Percentiles rank a stretch among this genome's conserved stretches.
Evolutionary conservation across 2,113 vertebrate species (phyloP).

Genomic region (Raja brachyura): DNA sequence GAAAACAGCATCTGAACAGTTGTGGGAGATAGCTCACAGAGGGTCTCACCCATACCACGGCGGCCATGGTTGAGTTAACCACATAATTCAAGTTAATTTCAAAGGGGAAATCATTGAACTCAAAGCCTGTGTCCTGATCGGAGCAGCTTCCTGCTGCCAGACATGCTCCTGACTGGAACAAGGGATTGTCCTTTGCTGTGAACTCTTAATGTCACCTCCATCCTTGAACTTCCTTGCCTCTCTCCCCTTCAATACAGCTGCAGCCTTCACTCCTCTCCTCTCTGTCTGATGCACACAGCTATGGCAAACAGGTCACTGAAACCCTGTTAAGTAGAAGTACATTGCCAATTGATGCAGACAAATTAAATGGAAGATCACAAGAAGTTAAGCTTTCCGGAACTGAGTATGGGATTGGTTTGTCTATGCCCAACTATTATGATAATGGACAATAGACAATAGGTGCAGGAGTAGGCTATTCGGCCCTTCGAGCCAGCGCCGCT

Average conservation of each 20-base stretch:
- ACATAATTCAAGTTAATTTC: neutral
- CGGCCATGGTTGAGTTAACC: neutral
- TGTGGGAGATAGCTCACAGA: neutral
- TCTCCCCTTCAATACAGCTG: neutral
- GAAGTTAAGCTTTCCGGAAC: neutral
- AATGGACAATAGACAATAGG: no score
- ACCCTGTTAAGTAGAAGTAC: neutral
- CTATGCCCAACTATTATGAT: neutral
- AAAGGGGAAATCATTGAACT: neutral
- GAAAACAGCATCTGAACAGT: neutral
- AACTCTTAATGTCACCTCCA: neutral
- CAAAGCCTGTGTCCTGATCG: neutral
- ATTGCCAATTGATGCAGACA: neutral
- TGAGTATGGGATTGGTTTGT: neutral
- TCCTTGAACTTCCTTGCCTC: neutral
- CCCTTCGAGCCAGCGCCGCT: no score
- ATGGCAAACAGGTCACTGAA: neutral
- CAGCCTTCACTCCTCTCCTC: neutral
- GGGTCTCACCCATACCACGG: neutral
- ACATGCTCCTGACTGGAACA: neutral
- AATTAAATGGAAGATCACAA: neutral
- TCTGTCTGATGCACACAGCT: neutral
- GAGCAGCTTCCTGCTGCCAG: neutral
- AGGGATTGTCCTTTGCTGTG: neutral
- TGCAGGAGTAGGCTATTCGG: no score